phyloP scores from a whole-genome alignment of 2,113 vertebrate genomes.

The Oxygymnocypris stewartii region DNA sequence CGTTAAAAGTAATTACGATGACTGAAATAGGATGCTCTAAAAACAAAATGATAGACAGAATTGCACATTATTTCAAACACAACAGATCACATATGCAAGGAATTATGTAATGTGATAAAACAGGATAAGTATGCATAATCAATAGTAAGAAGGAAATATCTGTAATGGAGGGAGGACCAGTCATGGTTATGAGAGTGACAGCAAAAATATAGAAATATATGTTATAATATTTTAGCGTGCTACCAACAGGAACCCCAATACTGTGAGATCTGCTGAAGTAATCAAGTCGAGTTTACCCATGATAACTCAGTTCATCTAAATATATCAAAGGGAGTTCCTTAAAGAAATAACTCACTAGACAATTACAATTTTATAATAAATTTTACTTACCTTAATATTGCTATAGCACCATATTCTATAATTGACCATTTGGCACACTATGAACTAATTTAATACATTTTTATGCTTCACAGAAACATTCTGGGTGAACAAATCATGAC shows the following conservation, averaged over 20 bases:
- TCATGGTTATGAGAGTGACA: neutral
- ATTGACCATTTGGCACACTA: too few relatives aligned
- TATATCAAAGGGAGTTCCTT: too few relatives aligned
- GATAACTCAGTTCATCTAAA: too few relatives aligned
- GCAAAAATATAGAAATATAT: neutral
- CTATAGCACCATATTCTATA: too few relatives aligned
- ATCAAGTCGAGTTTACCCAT: neutral
- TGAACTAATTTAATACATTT: too few relatives aligned
- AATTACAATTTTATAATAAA: too few relatives aligned
- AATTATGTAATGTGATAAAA: neutral
- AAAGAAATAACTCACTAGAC: too few relatives aligned
- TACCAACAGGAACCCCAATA: neutral
- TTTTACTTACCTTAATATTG: too few relatives aligned
- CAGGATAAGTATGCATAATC: neutral
- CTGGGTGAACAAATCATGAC: too few relatives aligned
- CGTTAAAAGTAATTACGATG: neutral
- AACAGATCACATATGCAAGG: neutral
- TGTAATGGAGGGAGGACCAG: neutral
- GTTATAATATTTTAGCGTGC: neutral
- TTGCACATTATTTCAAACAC: neutral
- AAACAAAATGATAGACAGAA: constrained; percentile 1
- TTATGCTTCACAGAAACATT: too few relatives aligned
- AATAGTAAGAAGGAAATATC: neutral
- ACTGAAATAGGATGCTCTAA: neutral
- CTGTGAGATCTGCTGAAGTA: neutral